Base-by-base conservation (phyloP, 2,888 invertebrate genomes). In the Tortrix viridana region DNA sequence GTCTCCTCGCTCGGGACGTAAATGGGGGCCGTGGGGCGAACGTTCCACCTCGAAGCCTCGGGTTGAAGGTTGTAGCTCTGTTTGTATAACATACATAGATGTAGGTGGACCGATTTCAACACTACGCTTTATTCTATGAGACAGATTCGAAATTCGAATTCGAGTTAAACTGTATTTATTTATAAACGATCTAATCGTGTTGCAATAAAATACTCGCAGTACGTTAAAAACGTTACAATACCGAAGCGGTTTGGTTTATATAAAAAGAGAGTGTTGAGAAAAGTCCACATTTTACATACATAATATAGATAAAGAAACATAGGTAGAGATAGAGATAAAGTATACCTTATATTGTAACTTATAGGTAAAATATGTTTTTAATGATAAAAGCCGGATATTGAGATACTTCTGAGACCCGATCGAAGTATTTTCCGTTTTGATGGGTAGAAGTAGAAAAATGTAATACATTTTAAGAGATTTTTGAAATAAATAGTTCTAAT, bases 41-140 rank as follows among this genome's bases (percentile, higher is more conserved):
- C 79, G 71, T 85, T 89, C 92, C 92, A 91, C 70, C 90, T 81
- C 69, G 84, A 77, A 44, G 82, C 73, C 74, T 92, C 92, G 71
- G 89, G 88, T 80, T 90, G 91, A 70, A 92, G 82, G 81, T 89
- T 92, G 92, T 92, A 92, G 69, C 89, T 92, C 92, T 92, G 90
- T 84, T 80, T 69, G 70, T 74, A 74, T 79, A 79, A 53, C 23
- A 61, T 63, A 62, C 50, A 63, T 52, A 53, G 18, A 53, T 63
- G 46, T 62, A 56, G 56, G 20, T 50, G 58, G 63, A 60, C 64
- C n/a, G 20, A 38, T 60, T 55, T 60, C 49, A 54, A 65, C 64
- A 64, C 44, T n/a, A 19, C 20, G 22, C 5, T 12, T 50, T 19
- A 19, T 14, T 38, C 7, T 14, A 46, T 12, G 12, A n/a, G 2